Conservation (phyloP, 2,113 vertebrate species). For the Oreotrochilus melanogaster region DNA sequence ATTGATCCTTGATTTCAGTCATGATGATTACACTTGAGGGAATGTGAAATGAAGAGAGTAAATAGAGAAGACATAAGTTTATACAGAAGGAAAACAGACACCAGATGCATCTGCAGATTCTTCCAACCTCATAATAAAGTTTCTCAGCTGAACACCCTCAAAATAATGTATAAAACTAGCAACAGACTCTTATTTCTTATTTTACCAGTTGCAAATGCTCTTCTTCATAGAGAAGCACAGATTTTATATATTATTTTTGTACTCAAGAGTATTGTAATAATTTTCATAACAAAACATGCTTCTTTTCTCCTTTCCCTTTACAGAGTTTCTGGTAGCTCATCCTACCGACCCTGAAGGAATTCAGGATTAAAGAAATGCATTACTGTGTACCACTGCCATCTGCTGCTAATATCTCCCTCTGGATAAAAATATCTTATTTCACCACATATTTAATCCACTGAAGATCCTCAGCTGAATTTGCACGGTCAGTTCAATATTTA, state of each 20-base stretch:
- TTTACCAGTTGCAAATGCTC: neutral
- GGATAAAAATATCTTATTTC: conserved; percentile 17
- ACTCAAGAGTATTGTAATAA: neutral
- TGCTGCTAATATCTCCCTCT: conserved; percentile 54
- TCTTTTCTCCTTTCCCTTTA: neutral
- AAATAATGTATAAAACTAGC: neutral
- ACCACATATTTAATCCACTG: neutral
- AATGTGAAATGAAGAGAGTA: neutral
- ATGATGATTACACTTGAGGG: neutral
- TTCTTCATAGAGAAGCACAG: neutral
- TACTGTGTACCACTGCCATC: conserved; percentile 57
- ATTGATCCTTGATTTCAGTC: neutral
- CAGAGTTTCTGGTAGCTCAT: neutral
- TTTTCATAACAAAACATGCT: neutral
- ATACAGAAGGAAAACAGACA: neutral
- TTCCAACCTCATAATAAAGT: neutral
- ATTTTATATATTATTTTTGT: neutral
- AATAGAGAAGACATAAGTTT: neutral
- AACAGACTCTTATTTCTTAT: neutral
- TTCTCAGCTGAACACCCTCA: neutral
- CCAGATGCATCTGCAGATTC: neutral
- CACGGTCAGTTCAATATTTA: neutral
- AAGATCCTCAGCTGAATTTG: neutral
- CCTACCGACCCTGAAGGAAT: neutral
- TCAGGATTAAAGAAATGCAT: conserved; percentile 31